Percentiles rank a stretch among this genome's conserved stretches.
These are phyloP conservation scores for Florisuga fusca DNA, from an alignment of 2,797 vertebrate genomes.

Conservation along the genomic window DNA sequence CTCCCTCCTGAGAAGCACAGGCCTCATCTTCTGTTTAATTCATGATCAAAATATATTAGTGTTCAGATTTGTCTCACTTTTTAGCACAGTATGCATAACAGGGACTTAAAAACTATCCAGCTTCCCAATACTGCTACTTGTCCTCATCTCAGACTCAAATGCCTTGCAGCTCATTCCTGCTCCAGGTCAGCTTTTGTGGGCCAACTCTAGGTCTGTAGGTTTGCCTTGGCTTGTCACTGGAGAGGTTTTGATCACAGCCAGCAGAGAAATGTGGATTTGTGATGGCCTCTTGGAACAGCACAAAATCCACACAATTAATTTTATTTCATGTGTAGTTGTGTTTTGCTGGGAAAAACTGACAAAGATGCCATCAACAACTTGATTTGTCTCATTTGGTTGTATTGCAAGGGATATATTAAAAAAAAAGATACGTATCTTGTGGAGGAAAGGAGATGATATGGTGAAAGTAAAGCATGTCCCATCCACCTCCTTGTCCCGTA, in stretches of 20 bases:
- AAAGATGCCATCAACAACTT: not conserved
- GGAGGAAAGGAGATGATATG: not conserved
- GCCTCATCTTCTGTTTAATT: conserved; percentile 47
- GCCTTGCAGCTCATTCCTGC: not conserved
- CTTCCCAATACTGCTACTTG: not conserved
- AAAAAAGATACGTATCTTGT: rapidly evolving
- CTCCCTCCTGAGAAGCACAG: not conserved
- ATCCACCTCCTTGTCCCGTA: rapidly evolving
- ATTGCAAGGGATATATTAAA: not conserved
- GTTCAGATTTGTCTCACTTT: not conserved
- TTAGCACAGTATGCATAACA: not conserved
- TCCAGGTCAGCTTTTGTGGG: not conserved
- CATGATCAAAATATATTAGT: conserved; percentile 15
- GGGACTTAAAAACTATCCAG: not conserved
- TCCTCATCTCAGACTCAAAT: not conserved
- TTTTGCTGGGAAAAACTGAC: not conserved
- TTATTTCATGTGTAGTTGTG: not conserved
- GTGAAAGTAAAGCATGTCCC: not conserved
- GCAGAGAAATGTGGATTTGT: not conserved
- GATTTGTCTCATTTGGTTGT: not conserved
- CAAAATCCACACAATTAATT: not conserved
- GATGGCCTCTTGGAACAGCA: not conserved
- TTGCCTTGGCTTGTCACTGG: not conserved
- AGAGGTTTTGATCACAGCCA: not conserved
- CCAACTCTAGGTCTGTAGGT: not conserved